Percentiles rank a stretch among this genome's conserved stretches.
phyloP scores from a whole-genome alignment of 2,888 invertebrate species.

The Anoncus sp. region DNA sequence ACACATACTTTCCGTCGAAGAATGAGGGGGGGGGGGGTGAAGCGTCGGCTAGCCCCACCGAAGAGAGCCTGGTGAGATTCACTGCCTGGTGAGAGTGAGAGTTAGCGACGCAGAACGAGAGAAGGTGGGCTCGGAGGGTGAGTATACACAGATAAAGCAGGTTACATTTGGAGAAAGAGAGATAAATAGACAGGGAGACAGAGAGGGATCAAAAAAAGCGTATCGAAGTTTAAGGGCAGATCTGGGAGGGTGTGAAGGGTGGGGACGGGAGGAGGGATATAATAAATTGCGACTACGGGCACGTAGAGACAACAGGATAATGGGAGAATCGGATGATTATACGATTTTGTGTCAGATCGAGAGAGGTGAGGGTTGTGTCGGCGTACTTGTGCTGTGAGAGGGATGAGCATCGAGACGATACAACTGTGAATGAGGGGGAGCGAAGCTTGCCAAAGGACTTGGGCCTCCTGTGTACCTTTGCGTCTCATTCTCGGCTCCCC shows the following conservation, averaged over 20 bases:
- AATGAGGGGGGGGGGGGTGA: slow-evolving; percentile 38
- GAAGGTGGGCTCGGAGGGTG: slow-evolving; percentile 35
- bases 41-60: slow-evolving; percentile 34
- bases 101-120: no score
- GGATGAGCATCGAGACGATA: slow-evolving; percentile 36
- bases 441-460: slow-evolving; percentile 18
- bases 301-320: slow-evolving; percentile 79
- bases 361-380: slow-evolving; percentile 62
- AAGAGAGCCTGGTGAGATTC: slow-evolving; percentile 9
- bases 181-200: background rate
- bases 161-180: slow-evolving; percentile 28
- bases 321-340: slow-evolving; percentile 79
- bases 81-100: slow-evolving; percentile 14
- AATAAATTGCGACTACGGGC: slow-evolving; percentile 78
- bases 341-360: slow-evolving; percentile 67
- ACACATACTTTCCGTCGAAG: slow-evolving; percentile 39
- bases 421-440: slow-evolving; percentile 8
- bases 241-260: slow-evolving; percentile 29
- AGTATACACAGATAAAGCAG: slow-evolving; percentile 48
- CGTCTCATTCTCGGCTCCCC: slow-evolving; percentile 17
- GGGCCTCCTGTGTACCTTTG: slow-evolving; percentile 6
- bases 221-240: slow-evolving; percentile 54
- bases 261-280: slow-evolving; percentile 65
- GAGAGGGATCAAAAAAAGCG: slow-evolving; percentile 24
- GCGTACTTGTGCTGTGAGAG: slow-evolving; percentile 34